Base-by-base conservation (phyloP, 2,888 invertebrate species). In the Drosophila siamana region DNA sequence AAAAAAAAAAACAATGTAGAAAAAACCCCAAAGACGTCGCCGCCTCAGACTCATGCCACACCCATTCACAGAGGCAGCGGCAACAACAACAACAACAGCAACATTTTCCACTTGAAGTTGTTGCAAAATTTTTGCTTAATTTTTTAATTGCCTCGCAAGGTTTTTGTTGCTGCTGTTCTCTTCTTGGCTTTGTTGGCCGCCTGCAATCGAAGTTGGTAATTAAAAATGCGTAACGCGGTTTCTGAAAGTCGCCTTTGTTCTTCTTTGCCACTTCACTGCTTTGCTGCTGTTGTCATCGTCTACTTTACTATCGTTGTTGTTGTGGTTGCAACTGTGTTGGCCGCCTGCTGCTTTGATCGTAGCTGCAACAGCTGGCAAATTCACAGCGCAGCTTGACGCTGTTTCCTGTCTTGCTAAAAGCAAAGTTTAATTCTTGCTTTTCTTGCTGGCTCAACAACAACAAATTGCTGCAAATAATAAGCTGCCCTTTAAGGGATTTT, bases 141-240 rank as follows among this genome's bases (percentile, higher is more conserved):
- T 82, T 75, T 74, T 79, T 88, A 82, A 86, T 85, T 88, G 81
- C 77, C 76, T 26, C 36, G 19, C 57, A 62, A 48, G 44, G 48
- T 70, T 66, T 50, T n/a, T 47, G 36, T n/a, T 51, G 54, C 55
- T 61, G 44, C 43, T 71, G 60, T 68, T 69, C n/a, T 61, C 54
- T 41, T 47, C n/a, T n/a, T n/a, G n/a, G 11, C 61, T 30, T 33
- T 33, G 33, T 33, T 30, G 30, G 56, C 43, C 70, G 46, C 52
- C 64, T 59, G 57, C 62, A 68, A 60, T 69, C 73, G 73, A 74
- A 72, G 81, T 60, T 71, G 74, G 74, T 70, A 80, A 88, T 89
- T 89, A 87, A 89, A 84, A 88, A 84, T 89, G 85, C 86, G 88
- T 88, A 88, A 80, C 67, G 74, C 80, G 71, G 62, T 67, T 55